Percentiles rank a stretch among this genome's conserved stretches.
These are phyloP conservation scores for Tipula confusa DNA, from an alignment of 2,888 invertebrate genomes.

Conservation along the genomic window DNA sequence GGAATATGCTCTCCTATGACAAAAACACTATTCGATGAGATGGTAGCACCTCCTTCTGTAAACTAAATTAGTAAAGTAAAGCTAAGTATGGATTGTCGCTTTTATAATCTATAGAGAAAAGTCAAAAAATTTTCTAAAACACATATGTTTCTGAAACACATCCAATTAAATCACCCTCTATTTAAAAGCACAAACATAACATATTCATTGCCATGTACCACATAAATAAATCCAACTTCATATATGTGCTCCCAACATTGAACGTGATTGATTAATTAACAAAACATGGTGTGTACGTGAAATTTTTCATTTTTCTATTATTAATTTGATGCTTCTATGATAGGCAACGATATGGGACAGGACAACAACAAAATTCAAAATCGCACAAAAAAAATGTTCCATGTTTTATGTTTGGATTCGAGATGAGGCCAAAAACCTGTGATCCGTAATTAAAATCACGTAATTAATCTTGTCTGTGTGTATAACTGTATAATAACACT, in stretches of 20 bases:
- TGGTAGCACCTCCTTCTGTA: too few species aligned
- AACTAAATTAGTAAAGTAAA: too few species aligned
- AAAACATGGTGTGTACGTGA: neutral
- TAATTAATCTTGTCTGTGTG: conserved; percentile 12
- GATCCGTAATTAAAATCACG: neutral
- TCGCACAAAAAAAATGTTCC: too few species aligned
- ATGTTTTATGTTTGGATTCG: too few species aligned
- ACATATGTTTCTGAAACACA: too few species aligned
- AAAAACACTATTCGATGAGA: too few species aligned
- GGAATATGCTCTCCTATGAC: too few species aligned
- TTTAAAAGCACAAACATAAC: neutral
- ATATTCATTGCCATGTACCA: neutral
- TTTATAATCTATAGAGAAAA: too few species aligned
- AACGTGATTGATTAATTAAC: neutral
- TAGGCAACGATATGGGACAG: neutral
- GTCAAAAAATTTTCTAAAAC: too few species aligned
- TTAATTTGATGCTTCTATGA: neutral
- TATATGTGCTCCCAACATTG: too few species aligned
- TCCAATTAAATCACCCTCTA: too few species aligned
- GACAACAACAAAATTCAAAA: neutral
- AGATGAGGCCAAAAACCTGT: neutral
- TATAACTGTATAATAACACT: neutral
- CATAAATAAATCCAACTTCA: neutral
- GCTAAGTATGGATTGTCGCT: too few species aligned
- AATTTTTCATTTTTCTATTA: neutral